phyloP scores from a whole-genome alignment of 2,888 invertebrate species.

The Noctuana brunneofusca region DNA sequence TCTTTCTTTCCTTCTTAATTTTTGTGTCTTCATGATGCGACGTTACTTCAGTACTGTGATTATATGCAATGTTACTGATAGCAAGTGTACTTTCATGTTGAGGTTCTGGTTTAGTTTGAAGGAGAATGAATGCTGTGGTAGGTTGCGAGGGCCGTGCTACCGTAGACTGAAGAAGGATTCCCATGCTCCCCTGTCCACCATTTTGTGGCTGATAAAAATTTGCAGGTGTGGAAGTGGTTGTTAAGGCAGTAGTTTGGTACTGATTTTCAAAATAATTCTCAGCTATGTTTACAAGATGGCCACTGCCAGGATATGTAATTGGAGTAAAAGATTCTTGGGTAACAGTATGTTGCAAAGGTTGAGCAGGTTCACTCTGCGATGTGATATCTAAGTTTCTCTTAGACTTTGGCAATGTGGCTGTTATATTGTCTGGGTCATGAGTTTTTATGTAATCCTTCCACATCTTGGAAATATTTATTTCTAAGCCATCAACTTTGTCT shows the following conservation, averaged over 20 bases:
- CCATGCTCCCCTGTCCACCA: constrained; percentile 68
- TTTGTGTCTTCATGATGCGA: constrained; percentile 53
- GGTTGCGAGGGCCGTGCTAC: constrained; percentile 65
- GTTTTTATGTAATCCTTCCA: constrained; percentile 83
- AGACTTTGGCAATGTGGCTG: constrained; percentile 75
- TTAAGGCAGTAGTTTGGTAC: constrained; percentile 64
- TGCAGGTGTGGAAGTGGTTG: constrained; percentile 58
- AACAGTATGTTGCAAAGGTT: constrained; percentile 46
- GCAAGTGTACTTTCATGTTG: constrained; percentile 59
- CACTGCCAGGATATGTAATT: constrained; percentile 72
- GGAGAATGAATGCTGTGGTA: constrained; percentile 69
- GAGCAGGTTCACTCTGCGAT: constrained; percentile 50
- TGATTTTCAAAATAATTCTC: constrained; percentile 80
- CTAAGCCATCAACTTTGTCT: constrained; percentile 80
- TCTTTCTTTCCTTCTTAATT: constrained; percentile 71
- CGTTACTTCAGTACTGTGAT: constrained; percentile 46
- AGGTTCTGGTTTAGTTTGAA: constrained; percentile 72
- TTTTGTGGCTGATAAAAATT: constrained; percentile 76
- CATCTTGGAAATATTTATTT: constrained; percentile 83
- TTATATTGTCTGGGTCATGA: constrained; percentile 79
- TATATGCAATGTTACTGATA: constrained; percentile 56
- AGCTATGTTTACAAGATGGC: constrained; percentile 75
- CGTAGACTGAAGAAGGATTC: constrained; percentile 69
- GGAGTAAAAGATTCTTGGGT: constrained; percentile 65
- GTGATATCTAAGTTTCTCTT: constrained; percentile 65